phyloP scores from a whole-genome alignment of 2,797 vertebrate species.

The Synanceia verrucosa region DNA sequence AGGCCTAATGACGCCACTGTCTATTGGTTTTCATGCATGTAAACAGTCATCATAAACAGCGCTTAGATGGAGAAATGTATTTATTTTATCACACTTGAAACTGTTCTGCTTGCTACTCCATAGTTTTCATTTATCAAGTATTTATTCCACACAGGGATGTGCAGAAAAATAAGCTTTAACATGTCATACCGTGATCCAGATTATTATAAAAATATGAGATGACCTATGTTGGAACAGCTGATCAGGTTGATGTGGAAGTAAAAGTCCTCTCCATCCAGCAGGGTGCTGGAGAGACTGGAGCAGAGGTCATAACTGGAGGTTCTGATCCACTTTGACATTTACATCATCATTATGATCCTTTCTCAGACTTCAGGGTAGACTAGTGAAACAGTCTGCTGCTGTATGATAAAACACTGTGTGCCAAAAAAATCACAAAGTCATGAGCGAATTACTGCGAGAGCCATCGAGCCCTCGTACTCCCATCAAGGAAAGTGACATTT shows the following conservation, averaged over 20 bases:
- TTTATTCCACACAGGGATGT: too few relatives aligned
- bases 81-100: too few relatives aligned
- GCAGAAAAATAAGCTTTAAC: too few relatives aligned
- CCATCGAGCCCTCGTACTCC: slow-evolving; percentile 24
- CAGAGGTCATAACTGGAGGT: not conserved
- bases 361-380: not conserved
- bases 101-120: too few relatives aligned
- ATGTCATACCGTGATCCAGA: too few relatives aligned
- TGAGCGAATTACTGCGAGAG: slow-evolving; percentile 4
- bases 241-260: slow-evolving; percentile 34
- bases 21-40: too few relatives aligned
- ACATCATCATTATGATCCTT: not conserved
- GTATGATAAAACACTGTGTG: slow-evolving; percentile 13
- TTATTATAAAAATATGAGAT: too few relatives aligned
- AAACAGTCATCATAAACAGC: too few relatives aligned
- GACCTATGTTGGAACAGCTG: slow-evolving; percentile 6
- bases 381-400: not conserved
- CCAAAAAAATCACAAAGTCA: slow-evolving; percentile 45
- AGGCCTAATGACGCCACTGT: too few relatives aligned
- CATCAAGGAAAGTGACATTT: slow-evolving; percentile 42
- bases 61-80: too few relatives aligned
- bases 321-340: slow-evolving; percentile 1
- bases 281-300: not conserved
- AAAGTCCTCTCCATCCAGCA: slow-evolving; percentile 7
- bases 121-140: too few relatives aligned